A percentile compares a stretch with the other conserved stretches of the same genome.
Evolutionary conservation across 1,140 invertebrate species (phyloP).

Genomic region (Pachyrhynchus sulphureomaculatus): DNA sequence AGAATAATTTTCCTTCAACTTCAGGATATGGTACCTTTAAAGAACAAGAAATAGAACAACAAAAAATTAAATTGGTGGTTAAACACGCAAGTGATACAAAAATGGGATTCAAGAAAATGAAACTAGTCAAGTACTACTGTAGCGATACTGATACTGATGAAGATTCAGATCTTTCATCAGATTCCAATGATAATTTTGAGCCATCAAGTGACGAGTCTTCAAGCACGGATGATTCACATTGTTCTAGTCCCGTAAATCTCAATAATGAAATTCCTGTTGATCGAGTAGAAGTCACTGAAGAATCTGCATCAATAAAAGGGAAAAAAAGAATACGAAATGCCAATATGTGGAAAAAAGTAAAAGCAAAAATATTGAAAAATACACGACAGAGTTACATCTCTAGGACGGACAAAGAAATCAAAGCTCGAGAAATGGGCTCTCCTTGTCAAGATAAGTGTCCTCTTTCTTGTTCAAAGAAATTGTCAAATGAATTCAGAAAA

Average conservation of each 20-base stretch:
- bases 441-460: neutral
- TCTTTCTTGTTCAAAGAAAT: neutral
- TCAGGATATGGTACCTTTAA: neutral
- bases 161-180: slow-evolving; percentile 9
- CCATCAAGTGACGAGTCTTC: slow-evolving; percentile 11
- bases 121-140: slow-evolving; percentile 37
- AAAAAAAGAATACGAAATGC: neutral
- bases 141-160: neutral
- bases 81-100: neutral
- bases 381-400: neutral
- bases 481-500: neutral
- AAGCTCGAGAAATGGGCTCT: neutral
- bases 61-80: slow-evolving; percentile 25
- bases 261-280: slow-evolving; percentile 16
- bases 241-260: slow-evolving; percentile 34
- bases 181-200: neutral
- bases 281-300: neutral
- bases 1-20: neutral
- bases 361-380: neutral
- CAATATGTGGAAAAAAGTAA: neutral
- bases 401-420: slow-evolving; percentile 42
- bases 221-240: neutral
- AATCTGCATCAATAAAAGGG: neutral
- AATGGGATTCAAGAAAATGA: neutral
- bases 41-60: neutral